phyloP scores from a whole-genome alignment of 2,888 invertebrate species.

The Hedychridium roseum region DNA sequence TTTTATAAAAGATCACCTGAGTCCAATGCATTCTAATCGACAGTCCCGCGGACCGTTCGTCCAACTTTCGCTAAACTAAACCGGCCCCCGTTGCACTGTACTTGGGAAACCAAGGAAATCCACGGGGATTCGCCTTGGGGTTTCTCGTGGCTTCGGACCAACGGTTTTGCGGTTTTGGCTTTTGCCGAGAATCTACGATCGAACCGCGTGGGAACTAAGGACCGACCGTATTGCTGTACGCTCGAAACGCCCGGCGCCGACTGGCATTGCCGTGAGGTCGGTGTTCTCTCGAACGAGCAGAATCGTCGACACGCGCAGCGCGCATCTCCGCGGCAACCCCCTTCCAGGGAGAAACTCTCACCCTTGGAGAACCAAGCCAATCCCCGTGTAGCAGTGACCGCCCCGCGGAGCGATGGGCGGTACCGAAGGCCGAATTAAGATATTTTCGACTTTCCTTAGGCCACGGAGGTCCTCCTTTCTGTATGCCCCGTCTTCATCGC shows the following conservation, averaged over 20 bases:
- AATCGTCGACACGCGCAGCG: conserved; percentile 49
- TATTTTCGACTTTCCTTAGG: conserved; percentile 58
- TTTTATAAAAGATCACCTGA: conserved; percentile 45
- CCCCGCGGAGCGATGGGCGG: conserved; percentile 52
- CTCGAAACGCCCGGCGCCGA: conserved; percentile 60
- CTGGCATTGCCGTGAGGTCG: conserved; percentile 45
- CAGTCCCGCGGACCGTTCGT: too few relatives aligned
- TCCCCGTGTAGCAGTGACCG: conserved; percentile 51
- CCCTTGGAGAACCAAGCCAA: conserved; percentile 50
- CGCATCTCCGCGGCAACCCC: conserved; percentile 46
- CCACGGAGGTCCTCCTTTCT: conserved; percentile 18
- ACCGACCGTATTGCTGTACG: too few relatives aligned
- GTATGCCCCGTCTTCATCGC: conserved; percentile 14
- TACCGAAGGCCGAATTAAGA: conserved; percentile 58
- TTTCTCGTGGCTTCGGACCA: too few relatives aligned
- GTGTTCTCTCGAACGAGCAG: conserved; percentile 15
- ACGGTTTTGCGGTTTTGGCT: too few relatives aligned
- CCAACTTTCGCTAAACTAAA: too few relatives aligned
- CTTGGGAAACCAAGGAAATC: too few relatives aligned
- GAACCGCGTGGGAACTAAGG: conserved; percentile 20
- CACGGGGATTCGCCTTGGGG: too few relatives aligned
- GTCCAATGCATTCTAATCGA: conserved; percentile 28
- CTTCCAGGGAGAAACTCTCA: conserved; percentile 36
- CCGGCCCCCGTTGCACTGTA: too few relatives aligned
- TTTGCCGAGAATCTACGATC: background rate